Base-by-base conservation (phyloP, 2,888 invertebrate genomes). In the Rotaria socialis region DNA sequence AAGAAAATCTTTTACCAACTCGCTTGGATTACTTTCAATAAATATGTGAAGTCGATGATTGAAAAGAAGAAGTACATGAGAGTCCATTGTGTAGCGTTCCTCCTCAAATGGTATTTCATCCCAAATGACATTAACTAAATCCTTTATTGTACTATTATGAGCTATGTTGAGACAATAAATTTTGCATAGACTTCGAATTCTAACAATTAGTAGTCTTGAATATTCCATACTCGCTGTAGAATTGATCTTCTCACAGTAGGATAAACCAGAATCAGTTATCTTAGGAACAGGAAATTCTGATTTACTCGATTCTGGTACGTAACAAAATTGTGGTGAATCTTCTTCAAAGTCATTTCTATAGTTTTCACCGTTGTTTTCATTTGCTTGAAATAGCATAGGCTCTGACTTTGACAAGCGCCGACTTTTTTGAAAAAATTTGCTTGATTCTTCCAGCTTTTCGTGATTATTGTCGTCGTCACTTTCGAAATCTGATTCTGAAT, bases 21-120 rank as follows among this genome's bases (percentile, higher is more conserved):
- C 60, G 7, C 27, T 60, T 2, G 27, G 27, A 60, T 27, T 22
- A 60, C 27, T 27, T n/a, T 60, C 60, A 7, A 60, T 4, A 60
- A 60, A 60, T 60, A 60, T 60, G 60, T 60, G 60, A 60, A 60
- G 60, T 60, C 60, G 60, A 22, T 27, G 27, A 27, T 60, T 60
- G 14, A 60, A 60, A n/a, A 60, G 60, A 60, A 60, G 60, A 60
- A 60, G 60, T 22, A 60, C 27, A 22, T 60, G 2, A 60, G 27
- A 60, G 8, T 60, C 60, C 22, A 22, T n/a, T 60, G 27, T 22
- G 27, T 60, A 60, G 14, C n/a, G 2, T 60, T 60, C 60, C 60
- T 11, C 8, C 10, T 60, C 60, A 60, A 60, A 60, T 60, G 16
- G 27, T 60, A 60, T 27, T 6, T 60, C 27, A 60, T 22, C 2